Base-by-base conservation (phyloP, 2,113 vertebrate species). In the Carlito syrichta region DNA sequence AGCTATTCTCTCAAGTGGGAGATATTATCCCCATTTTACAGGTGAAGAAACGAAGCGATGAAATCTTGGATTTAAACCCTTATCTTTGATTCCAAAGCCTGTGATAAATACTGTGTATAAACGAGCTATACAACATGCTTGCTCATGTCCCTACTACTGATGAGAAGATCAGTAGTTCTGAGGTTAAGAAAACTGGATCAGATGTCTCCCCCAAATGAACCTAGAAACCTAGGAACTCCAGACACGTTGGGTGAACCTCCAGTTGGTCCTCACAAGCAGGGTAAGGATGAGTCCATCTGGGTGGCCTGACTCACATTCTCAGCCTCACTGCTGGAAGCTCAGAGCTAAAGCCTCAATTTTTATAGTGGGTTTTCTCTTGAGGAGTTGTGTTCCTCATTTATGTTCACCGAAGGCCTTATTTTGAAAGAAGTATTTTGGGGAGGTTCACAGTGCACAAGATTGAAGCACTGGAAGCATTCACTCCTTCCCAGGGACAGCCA, bases 161-260 rank as follows among this genome's bases (percentile, higher is more conserved):
- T 3, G 35, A 74, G 66, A 17, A 78, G 38, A 76, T 10, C 20
- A 38, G 12, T 8, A 30, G 35, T 11, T 3, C 30, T 4, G 3
- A 81, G 22, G 20, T 2, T 71, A 84, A 85, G 58, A 81, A 45
- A 2, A 25, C 11, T 40, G 32, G 56, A 27, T 38, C 38, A 54
- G 43, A 76, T 14, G 38, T 85, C 22, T n/a, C 48, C 22, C 45
- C 87, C n/a, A 14, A 2, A 40, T 71, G 35, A 76, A 30, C 20
- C 20, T 25, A 10, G 2, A 68, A 19, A 30, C 19, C 50, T 23
- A 7, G 30, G 22, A 48, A 22, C 38, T 56, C 52, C 22, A 23
- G 19, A 7, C 2, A 1, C 8, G n/a, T 32, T 56, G 13, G 66
- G 45, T 40, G 35, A 1, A 0, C 32, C 45, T 56, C 52, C 20